phyloP scores from a whole-genome alignment of 2,888 invertebrate genomes.

The Cheilosia pagana region DNA sequence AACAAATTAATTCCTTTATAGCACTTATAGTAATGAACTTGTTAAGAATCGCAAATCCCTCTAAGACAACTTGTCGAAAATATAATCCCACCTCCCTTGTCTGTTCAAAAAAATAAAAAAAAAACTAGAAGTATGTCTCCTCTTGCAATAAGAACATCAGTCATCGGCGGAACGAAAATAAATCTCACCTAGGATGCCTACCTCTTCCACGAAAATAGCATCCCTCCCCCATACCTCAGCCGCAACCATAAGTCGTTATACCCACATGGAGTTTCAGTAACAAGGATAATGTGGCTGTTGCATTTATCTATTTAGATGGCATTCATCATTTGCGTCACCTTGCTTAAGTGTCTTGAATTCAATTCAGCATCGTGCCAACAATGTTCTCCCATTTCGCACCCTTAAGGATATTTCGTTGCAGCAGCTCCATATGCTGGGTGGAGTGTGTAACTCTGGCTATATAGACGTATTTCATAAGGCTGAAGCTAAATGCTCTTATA shows the following conservation, averaged over 20 bases:
- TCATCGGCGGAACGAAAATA: constrained; percentile 10
- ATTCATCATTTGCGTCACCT: constrained; percentile 72
- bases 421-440: constrained; percentile 42
- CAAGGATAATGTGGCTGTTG: constrained; percentile 70
- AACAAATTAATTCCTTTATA: too few relatives aligned
- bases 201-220: constrained; percentile 21
- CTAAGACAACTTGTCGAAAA: too few relatives aligned
- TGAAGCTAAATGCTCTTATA: constrained; percentile 69
- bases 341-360: constrained; percentile 70
- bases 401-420: constrained; percentile 35
- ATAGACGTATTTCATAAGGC: constrained; percentile 41
- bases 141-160: constrained; percentile 16
- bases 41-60: too few relatives aligned
- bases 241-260: constrained; percentile 32
- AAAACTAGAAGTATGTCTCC: too few relatives aligned
- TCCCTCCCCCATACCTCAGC: constrained; percentile 6
- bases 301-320: constrained; percentile 69
- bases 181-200: constrained; percentile 25
- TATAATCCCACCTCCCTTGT: too few relatives aligned
- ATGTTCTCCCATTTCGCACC: constrained; percentile 41
- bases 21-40: too few relatives aligned
- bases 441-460: constrained; percentile 15
- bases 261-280: constrained; percentile 28
- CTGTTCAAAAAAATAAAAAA: too few relatives aligned
- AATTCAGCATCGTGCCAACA: constrained; percentile 71